A percentile compares a stretch with the other conserved stretches of the same genome.
Evolutionary conservation across 2,113 vertebrate species (phyloP).

Genomic region (Montifringilla adamsi): DNA sequence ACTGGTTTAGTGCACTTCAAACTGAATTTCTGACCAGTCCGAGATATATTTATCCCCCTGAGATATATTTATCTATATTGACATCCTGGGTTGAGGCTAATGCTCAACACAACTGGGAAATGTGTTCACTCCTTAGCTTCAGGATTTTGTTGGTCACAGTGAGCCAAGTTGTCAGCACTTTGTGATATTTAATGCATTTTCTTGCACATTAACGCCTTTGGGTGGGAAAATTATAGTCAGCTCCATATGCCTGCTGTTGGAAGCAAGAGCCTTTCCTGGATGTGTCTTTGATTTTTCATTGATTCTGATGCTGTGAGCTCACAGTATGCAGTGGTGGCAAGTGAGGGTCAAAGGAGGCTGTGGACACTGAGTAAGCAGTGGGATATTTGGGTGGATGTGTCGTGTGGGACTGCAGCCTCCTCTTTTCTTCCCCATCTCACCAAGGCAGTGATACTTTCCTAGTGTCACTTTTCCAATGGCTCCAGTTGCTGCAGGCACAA

Average conservation of each 20-base stretch:
- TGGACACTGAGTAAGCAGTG: background rate
- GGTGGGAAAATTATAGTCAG: background rate
- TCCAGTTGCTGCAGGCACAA: background rate
- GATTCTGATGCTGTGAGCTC: background rate
- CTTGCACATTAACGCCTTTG: background rate
- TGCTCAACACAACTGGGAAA: background rate
- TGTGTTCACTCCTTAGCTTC: background rate
- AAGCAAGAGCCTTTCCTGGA: background rate
- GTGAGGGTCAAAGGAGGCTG: background rate
- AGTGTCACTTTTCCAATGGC: background rate
- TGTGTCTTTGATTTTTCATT: background rate
- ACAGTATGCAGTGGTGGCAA: background rate
- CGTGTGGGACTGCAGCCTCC: background rate
- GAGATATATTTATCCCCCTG: background rate
- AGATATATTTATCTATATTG: background rate
- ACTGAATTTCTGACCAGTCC: background rate
- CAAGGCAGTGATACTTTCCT: background rate
- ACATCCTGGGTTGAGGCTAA: background rate
- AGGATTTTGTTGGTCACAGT: background rate
- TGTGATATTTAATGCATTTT: background rate
- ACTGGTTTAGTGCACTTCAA: background rate
- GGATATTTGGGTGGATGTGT: background rate
- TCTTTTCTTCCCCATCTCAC: background rate
- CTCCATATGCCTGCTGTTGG: background rate
- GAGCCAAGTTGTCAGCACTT: background rate